Base-by-base conservation (phyloP, 2,888 invertebrate species). In the Oscheius myriophilus region DNA sequence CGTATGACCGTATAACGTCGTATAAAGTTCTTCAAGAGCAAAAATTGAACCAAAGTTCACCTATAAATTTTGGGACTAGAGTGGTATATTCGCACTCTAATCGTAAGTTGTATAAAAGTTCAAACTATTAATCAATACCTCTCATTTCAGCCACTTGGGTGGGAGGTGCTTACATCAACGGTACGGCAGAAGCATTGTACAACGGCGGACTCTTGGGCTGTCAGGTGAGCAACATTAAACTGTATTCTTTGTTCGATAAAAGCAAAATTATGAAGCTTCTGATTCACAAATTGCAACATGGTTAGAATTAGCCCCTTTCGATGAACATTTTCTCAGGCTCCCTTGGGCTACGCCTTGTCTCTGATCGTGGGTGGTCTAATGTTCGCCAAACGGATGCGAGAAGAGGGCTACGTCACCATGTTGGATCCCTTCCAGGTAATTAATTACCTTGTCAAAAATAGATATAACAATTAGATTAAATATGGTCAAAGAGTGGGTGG, bases 81-180 rank as follows among this genome's bases (percentile, higher is more conserved):
- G n/a, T n/a, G n/a, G n/a, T n/a, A n/a, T n/a, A n/a, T n/a, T n/a
- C n/a, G n/a, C n/a, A n/a, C n/a, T n/a, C n/a, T n/a, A n/a, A n/a
- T n/a, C n/a, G n/a, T n/a, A n/a, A n/a, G n/a, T n/a, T n/a, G n/a
- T n/a, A n/a, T n/a, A n/a, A n/a, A n/a, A n/a, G n/a, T n/a, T n/a
- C n/a, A n/a, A n/a, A n/a, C n/a, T n/a, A n/a, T n/a, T n/a, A n/a
- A n/a, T n/a, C n/a, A n/a, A n/a, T n/a, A n/a, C n/a, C n/a, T n/a
- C n/a, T n/a, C n/a, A n/a, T n/a, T 84, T 55, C 88, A 94, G 96
- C 97, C 55, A 98, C 97, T 18, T 98, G 98, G 97, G 97, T 98
- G 63, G 98, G 97, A 73, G 97, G 98, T 52, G 97, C 96, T 61
- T 98, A 97, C 90, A 98, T 98, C 88, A 98, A 98, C 88, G 97